Conservation (phyloP, 2,888 invertebrate genomes). For the Parnassius smintheus region DNA sequence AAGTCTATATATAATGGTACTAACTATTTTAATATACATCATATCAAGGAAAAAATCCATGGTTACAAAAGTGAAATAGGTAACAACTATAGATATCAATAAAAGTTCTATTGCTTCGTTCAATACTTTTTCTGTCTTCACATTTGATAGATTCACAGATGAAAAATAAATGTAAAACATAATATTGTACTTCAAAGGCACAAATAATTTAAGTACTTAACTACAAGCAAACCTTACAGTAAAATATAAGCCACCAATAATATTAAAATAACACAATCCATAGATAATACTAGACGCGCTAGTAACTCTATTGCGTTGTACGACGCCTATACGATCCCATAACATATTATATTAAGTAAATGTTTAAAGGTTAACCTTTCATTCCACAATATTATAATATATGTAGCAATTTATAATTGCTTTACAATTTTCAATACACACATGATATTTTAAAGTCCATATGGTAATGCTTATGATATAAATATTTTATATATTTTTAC, state of each 20-base stretch:
- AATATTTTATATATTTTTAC: constrained; percentile 28
- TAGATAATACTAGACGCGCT: constrained; percentile 7
- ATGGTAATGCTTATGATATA: constrained; percentile 29
- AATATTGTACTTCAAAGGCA: constrained; percentile 52
- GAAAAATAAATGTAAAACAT: constrained; percentile 36
- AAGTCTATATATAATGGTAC: background rate
- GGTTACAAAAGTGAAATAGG: background rate
- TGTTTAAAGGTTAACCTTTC: background rate
- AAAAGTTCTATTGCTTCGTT: background rate
- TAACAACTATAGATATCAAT: background rate
- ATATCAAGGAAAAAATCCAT: background rate
- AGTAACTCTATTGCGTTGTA: constrained; percentile 1
- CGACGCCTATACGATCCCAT: background rate
- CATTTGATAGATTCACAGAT: constrained; percentile 29
- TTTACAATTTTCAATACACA: constrained; percentile 4
- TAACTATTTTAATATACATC: constrained; percentile 1
- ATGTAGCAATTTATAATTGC: constrained; percentile 26
- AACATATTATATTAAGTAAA: constrained; percentile 11
- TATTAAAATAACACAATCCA: constrained; percentile 12
- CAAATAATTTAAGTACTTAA: constrained; percentile 68
- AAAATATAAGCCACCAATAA: constrained; percentile 17
- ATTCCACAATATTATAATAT: constrained; percentile 2
- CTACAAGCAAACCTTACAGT: constrained; percentile 32
- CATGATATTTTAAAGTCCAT: constrained; percentile 9
- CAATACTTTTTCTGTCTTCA: background rate